Evolutionary conservation across 2,113 vertebrate species (phyloP).

Genomic region (Corythoichthys haematopterus): DNA sequence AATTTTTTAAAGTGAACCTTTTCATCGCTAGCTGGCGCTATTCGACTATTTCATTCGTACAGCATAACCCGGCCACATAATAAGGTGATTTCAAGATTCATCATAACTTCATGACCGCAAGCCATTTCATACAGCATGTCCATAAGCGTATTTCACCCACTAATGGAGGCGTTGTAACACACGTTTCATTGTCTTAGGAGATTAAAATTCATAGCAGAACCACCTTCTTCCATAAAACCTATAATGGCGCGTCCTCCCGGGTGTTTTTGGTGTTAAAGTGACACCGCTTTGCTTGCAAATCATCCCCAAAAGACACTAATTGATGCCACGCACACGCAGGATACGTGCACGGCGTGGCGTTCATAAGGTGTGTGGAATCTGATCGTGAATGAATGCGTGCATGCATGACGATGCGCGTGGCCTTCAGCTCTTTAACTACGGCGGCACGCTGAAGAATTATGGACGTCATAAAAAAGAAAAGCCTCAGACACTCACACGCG

Average conservation of each 20-base stretch:
- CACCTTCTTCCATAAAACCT: not conserved
- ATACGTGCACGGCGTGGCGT: not conserved
- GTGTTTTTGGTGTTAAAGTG: not conserved
- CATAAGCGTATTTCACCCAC: not conserved
- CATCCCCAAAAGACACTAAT: not conserved
- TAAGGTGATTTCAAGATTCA: not conserved
- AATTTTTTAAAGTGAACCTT: not conserved
- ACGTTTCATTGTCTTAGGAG: not conserved
- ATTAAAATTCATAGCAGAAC: conserved; percentile 1
- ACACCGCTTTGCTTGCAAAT: not conserved
- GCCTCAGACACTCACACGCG: conserved; percentile 4
- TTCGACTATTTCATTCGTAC: not conserved
- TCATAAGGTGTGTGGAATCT: not conserved
- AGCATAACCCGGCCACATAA: not conserved
- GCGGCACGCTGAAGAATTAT: conserved; percentile 53
- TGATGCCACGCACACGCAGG: not conserved
- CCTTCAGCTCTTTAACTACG: conserved; percentile 52
- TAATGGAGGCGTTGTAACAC: not conserved
- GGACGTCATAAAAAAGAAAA: conserved; percentile 50
- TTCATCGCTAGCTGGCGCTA: not conserved
- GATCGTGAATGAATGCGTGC: not conserved
- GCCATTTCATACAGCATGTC: not conserved
- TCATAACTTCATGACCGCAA: not conserved
- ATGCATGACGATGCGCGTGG: conserved; percentile 18
- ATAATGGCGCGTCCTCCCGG: not conserved